Conservation (phyloP, 2,797 vertebrate species). For the Potorous gilbertii region DNA sequence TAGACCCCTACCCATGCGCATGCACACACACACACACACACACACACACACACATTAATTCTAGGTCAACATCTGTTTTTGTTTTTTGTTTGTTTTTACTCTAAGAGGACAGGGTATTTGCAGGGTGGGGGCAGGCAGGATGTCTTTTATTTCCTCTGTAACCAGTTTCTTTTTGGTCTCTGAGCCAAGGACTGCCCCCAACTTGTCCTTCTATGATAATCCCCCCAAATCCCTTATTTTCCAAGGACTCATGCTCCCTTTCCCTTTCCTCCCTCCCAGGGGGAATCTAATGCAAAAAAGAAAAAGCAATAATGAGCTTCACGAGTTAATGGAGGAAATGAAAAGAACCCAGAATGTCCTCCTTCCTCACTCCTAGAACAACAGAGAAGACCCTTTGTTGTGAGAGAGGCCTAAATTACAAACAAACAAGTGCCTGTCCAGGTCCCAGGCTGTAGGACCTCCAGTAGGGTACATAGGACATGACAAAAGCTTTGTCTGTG, state of each 20-base stretch:
- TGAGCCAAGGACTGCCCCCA: neutral
- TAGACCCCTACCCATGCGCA: neutral
- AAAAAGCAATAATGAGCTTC: neutral
- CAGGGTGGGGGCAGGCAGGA: slow-evolving; percentile 16
- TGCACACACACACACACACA: too few relatives aligned
- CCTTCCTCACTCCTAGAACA: neutral
- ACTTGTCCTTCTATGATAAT: neutral
- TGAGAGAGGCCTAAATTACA: neutral
- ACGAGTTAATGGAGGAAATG: neutral
- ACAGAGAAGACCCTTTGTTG: neutral
- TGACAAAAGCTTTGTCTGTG: neutral
- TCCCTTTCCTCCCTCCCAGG: neutral
- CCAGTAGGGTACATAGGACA: accelerated
- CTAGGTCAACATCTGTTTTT: neutral
- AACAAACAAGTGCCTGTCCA: neutral
- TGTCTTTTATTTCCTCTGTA: neutral
- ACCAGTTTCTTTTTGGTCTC: neutral
- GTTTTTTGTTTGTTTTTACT: neutral
- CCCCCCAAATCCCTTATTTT: neutral
- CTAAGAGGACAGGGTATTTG: slow-evolving; percentile 9
- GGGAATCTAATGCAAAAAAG: neutral
- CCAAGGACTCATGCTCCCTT: neutral
- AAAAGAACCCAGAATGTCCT: neutral
- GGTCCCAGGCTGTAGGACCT: neutral
- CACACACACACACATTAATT: neutral